These are phyloP conservation scores for Gymnocephalus cernua DNA, from an alignment of 2,113 vertebrate genomes.

Conservation along the genomic window DNA sequence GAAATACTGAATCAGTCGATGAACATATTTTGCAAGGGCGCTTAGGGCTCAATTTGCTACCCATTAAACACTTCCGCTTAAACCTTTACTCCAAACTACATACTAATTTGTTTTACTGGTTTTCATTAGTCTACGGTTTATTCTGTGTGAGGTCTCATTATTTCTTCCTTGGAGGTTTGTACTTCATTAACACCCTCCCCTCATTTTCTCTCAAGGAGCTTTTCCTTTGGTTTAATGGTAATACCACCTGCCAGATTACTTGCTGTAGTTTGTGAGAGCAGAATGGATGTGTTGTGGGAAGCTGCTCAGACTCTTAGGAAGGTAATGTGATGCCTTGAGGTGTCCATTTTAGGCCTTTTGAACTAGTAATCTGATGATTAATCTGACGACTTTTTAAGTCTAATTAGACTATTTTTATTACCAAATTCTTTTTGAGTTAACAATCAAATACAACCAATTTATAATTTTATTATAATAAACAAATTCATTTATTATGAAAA, in stretches of 20 bases:
- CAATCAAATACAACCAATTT: no score
- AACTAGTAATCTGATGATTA: no score
- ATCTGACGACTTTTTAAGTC: no score
- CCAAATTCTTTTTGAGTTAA: no score
- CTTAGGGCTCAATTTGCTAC: not conserved
- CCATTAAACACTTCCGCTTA: not conserved
- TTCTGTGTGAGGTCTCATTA: constrained; percentile 71
- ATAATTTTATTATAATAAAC: no score
- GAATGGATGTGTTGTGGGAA: constrained; percentile 53
- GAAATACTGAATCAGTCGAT: not conserved
- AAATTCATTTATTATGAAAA: not conserved
- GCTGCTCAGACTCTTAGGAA: constrained; percentile 9
- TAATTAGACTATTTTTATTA: no score
- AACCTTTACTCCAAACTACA: constrained; percentile 15
- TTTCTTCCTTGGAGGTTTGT: constrained; percentile 46
- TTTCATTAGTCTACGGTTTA: constrained; percentile 41
- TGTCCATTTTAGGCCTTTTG: no score
- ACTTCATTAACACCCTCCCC: constrained; percentile 45
- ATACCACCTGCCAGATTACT: constrained; percentile 41
- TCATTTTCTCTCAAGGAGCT: constrained; percentile 53
- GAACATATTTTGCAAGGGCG: not conserved
- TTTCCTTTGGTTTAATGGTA: constrained; percentile 57
- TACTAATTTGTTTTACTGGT: constrained; percentile 22
- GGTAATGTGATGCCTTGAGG: not conserved
- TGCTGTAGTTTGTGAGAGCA: constrained; percentile 47